These are phyloP conservation scores for Bursaphelenchus mucronatus DNA, from an alignment of 1,140 invertebrate genomes.

Conservation along the genomic window DNA sequence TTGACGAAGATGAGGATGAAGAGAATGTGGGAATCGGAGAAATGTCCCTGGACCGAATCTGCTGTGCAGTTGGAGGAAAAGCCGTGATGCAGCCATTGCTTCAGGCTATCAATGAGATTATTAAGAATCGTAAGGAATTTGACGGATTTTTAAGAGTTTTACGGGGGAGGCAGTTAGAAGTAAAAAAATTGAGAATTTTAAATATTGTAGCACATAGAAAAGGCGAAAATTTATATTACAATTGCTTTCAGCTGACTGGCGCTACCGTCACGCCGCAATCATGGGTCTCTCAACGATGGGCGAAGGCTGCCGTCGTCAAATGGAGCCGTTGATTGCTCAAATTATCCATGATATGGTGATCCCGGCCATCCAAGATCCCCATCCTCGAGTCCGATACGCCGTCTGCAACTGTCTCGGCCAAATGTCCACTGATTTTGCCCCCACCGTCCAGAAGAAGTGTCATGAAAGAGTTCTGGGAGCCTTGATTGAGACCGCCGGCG, in stretches of 20 bases:
- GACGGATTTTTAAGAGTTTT: not conserved
- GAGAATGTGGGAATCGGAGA: slow-evolving; percentile 87
- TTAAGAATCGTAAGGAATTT: slow-evolving; percentile 12
- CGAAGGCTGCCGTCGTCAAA: slow-evolving; percentile 65
- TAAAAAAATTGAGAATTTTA: too few relatives aligned
- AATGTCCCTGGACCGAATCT: slow-evolving; percentile 87
- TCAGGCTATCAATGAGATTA: slow-evolving; percentile 22
- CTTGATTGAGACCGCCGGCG: slow-evolving; percentile 81
- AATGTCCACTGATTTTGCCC: slow-evolving; percentile 97
- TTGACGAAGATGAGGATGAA: slow-evolving; percentile 81
- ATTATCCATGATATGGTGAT: slow-evolving; percentile 80
- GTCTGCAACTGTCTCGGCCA: slow-evolving; percentile 98
- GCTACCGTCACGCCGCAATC: slow-evolving; percentile 79
- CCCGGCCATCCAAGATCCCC: slow-evolving; percentile 78
- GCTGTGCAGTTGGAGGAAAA: slow-evolving; percentile 91
- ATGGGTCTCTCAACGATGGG: slow-evolving; percentile 97
- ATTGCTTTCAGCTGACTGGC: slow-evolving; percentile 64
- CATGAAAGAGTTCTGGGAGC: slow-evolving; percentile 86
- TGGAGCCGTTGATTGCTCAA: slow-evolving; percentile 84
- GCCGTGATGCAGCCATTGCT: slow-evolving; percentile 73
- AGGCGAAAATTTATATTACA: not conserved
- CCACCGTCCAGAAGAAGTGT: slow-evolving; percentile 93
- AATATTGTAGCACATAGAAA: too few relatives aligned
- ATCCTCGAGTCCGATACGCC: slow-evolving; percentile 87
- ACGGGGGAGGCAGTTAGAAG: not conserved